Conservation (phyloP, 1,140 invertebrate genomes). For the Alviniconcha marisindica region DNA sequence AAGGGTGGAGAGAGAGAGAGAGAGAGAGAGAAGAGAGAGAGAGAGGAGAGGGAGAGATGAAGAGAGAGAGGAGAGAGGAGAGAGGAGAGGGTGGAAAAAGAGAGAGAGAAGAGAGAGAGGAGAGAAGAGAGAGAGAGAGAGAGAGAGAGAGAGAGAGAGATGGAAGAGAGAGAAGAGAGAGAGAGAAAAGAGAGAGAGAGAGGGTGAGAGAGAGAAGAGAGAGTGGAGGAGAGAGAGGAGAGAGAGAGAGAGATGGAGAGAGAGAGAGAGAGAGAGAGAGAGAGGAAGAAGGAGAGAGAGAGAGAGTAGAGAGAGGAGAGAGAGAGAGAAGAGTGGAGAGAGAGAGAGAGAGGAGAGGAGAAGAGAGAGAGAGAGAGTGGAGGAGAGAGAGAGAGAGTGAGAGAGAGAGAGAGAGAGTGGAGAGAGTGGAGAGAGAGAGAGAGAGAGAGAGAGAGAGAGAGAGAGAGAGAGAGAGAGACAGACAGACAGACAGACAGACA, state of each 20-base stretch:
- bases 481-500: constrained; percentile 7
- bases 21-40: background rate
- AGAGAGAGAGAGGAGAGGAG: no score
- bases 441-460: constrained; percentile 24
- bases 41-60: background rate
- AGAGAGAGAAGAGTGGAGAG: background rate
- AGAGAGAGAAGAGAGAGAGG: background rate
- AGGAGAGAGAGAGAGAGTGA: background rate
- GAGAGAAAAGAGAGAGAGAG: background rate
- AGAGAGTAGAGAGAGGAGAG: background rate
- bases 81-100: no score
- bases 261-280: background rate
- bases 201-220: background rate
- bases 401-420: constrained; percentile 26
- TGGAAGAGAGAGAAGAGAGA: background rate
- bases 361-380: constrained; percentile 26
- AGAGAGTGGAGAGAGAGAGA: background rate
- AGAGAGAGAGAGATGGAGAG: background rate
- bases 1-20: background rate
- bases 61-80: background rate
- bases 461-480: constrained; percentile 18
- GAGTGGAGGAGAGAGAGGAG: background rate
- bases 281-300: constrained; percentile 30
- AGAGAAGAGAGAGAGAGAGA: background rate
- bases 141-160: background rate